Conservation (phyloP, 1,140 invertebrate species). For the Oryzaephilus surinamensis region DNA sequence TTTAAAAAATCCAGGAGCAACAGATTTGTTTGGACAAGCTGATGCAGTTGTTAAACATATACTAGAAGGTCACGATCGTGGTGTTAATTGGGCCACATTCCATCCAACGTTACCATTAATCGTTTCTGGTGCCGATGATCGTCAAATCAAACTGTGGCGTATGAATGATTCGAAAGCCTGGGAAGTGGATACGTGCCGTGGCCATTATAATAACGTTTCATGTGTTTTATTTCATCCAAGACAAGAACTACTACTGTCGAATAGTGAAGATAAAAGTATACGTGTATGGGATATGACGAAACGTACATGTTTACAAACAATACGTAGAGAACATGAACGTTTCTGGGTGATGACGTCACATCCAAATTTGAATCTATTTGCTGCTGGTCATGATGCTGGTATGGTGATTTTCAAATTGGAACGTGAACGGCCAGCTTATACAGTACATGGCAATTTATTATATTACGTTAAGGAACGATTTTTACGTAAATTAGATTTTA, state of each 20-base stretch:
- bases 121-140: slow-evolving; percentile 94
- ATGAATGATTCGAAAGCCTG: slow-evolving; percentile 99
- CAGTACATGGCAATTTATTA: slow-evolving; percentile 84
- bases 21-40: slow-evolving; percentile 93
- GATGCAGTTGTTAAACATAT: slow-evolving; percentile 98
- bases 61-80: slow-evolving; percentile 91
- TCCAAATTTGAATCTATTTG: slow-evolving; percentile 76
- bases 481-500: slow-evolving; percentile 86
- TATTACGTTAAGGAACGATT: slow-evolving; percentile 95
- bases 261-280: slow-evolving; percentile 97
- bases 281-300: slow-evolving; percentile 99
- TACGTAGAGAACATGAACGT: slow-evolving; percentile 88
- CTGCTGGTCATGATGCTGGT: slow-evolving; percentile 92
- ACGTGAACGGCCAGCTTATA: slow-evolving; percentile 90
- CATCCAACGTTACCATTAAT: slow-evolving; percentile 92
- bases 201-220: slow-evolving; percentile 99
- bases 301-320: slow-evolving; percentile 91
- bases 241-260: slow-evolving; percentile 93
- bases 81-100: slow-evolving; percentile 98
- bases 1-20: slow-evolving; percentile 74
- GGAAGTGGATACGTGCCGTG: slow-evolving; percentile 98
- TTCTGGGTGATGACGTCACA: slow-evolving; percentile 95
- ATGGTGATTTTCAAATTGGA: slow-evolving; percentile 72
- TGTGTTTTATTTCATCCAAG: slow-evolving; percentile 96
- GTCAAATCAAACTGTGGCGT: slow-evolving; percentile 96